These are phyloP conservation scores for Eustalomyia histrio DNA, from an alignment of 2,888 invertebrate genomes.

Conservation along the genomic window DNA sequence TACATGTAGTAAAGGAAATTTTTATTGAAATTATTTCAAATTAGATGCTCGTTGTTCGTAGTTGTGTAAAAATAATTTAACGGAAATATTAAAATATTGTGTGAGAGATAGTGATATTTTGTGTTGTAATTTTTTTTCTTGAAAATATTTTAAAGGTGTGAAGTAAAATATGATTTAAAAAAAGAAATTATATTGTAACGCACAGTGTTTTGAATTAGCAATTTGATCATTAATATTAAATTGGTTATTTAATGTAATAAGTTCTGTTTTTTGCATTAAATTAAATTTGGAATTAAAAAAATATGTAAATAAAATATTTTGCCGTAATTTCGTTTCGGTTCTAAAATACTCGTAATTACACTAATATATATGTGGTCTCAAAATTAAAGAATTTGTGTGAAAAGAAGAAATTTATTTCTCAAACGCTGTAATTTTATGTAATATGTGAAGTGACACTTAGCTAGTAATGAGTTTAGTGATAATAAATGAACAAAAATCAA, in stretches of 20 bases:
- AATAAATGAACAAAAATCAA: background rate
- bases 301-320: too few species aligned
- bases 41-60: conserved; percentile 24
- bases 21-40: conserved; percentile 40
- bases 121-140: conserved; percentile 34
- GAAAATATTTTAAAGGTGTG: conserved; percentile 54
- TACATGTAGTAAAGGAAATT: conserved; percentile 11
- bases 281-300: too few species aligned
- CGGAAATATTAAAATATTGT: conserved; percentile 34
- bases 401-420: too few species aligned
- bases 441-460: background rate
- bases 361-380: too few species aligned
- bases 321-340: too few species aligned
- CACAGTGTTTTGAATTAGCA: conserved; percentile 49
- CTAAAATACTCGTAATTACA: too few species aligned
- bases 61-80: conserved; percentile 31
- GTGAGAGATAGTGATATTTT: background rate
- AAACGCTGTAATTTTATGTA: too few species aligned
- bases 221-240: background rate
- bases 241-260: background rate
- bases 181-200: conserved; percentile 21
- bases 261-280: too few species aligned
- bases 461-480: background rate
- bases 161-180: conserved; percentile 11
- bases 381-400: too few species aligned